A percentile compares a stretch with the other conserved stretches of the same genome.
Conservation (phyloP, 2,113 vertebrate genomes). For the Sorex fumeus region DNA sequence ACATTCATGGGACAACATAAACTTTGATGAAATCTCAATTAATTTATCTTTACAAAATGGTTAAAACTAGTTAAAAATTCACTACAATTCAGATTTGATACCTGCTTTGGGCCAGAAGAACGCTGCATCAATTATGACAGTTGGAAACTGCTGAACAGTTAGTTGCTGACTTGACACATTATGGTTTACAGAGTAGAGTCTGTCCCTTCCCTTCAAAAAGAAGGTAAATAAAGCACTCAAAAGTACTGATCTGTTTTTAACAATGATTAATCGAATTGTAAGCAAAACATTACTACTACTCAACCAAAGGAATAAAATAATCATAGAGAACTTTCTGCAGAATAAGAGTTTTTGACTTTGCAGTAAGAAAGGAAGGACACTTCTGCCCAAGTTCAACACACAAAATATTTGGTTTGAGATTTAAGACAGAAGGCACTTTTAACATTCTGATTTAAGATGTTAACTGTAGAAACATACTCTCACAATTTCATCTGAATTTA, state of each 20-base stretch:
- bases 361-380: slow-evolving; percentile 82
- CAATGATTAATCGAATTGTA: slow-evolving; percentile 61
- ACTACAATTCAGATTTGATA: slow-evolving; percentile 57
- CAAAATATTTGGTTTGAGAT: slow-evolving; percentile 90
- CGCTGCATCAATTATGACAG: slow-evolving; percentile 65
- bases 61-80: slow-evolving; percentile 64
- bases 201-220: slow-evolving; percentile 68
- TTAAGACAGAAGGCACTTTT: slow-evolving; percentile 92
- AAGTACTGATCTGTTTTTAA: slow-evolving; percentile 48
- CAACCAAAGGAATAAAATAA: slow-evolving; percentile 81
- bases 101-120: slow-evolving; percentile 79
- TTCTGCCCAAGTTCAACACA: slow-evolving; percentile 89
- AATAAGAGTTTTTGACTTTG: slow-evolving; percentile 78
- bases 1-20: slow-evolving; percentile 80
- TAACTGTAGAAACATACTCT: slow-evolving; percentile 79
- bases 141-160: slow-evolving; percentile 46
- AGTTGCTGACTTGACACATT: slow-evolving; percentile 65
- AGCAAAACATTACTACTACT: slow-evolving; percentile 81
- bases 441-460: slow-evolving; percentile 86
- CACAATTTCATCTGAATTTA: slow-evolving; percentile 79
- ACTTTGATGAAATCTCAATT: slow-evolving; percentile 55
- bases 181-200: slow-evolving; percentile 72
- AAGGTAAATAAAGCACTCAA: slow-evolving; percentile 62
- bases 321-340: slow-evolving; percentile 65
- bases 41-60: slow-evolving; percentile 31